Conservation (phyloP, 2,888 invertebrate species). For the Metallyticus violacea region DNA sequence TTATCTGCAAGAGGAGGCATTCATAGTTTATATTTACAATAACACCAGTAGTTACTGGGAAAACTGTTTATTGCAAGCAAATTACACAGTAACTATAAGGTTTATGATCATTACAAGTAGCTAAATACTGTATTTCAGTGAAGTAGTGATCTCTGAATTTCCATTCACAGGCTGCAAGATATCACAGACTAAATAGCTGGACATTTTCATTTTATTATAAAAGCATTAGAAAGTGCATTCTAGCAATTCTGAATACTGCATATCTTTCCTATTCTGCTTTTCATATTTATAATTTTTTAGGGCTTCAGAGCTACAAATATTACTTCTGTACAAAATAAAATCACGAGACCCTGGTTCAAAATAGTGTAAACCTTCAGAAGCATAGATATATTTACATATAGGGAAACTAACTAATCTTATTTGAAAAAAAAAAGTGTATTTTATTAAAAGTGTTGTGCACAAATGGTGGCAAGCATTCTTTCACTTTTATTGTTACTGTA, state of each 20-base stretch:
- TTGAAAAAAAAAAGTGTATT: neutral
- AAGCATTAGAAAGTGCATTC: neutral
- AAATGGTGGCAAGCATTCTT: neutral
- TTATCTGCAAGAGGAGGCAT: neutral
- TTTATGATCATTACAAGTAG: neutral
- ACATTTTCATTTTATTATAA: neutral
- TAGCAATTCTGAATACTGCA: neutral
- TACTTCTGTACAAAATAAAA: neutral
- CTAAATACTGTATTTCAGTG: neutral
- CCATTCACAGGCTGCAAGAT: neutral
- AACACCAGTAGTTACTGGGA: neutral
- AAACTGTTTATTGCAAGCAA: neutral
- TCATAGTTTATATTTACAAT: neutral
- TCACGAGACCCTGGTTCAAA: neutral
- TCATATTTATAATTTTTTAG: neutral
- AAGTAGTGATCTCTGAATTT: neutral
- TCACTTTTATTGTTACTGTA: neutral
- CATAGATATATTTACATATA: neutral
- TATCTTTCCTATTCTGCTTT: neutral
- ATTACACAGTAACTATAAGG: neutral
- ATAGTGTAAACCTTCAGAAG: neutral
- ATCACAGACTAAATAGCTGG: constrained; percentile 23
- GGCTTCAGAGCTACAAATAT: neutral
- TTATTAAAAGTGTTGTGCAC: neutral
- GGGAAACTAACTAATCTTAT: neutral